Percentiles rank a stretch among this genome's conserved stretches.
Conservation (phyloP, 2,888 invertebrate species). For the Amitus sp. region DNA sequence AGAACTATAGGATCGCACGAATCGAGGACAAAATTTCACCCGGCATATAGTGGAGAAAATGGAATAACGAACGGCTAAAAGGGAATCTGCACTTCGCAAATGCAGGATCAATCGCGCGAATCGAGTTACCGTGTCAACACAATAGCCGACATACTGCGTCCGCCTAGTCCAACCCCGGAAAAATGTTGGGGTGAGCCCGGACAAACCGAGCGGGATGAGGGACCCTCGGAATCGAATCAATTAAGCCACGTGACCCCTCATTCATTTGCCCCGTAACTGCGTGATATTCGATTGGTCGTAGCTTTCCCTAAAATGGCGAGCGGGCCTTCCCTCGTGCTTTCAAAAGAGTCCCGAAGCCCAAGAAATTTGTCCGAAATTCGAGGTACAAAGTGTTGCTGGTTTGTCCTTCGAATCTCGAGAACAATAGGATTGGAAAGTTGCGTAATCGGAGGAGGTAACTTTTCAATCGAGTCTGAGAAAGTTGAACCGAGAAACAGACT, state of each 20-base stretch:
- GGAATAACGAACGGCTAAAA: too few relatives aligned
- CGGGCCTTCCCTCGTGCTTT: constrained; percentile 13
- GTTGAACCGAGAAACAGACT: neutral
- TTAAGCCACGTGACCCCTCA: constrained; percentile 59
- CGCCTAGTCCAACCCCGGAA: too few relatives aligned
- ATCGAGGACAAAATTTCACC: too few relatives aligned
- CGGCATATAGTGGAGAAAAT: too few relatives aligned
- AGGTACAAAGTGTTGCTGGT: too few relatives aligned
- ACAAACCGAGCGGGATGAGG: constrained; percentile 51
- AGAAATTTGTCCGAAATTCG: too few relatives aligned
- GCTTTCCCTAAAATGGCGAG: constrained; percentile 58
- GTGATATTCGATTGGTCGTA: constrained; percentile 44
- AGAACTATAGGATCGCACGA: too few relatives aligned
- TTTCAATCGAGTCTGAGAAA: neutral
- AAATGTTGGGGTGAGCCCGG: constrained; percentile 23
- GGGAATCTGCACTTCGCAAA: too few relatives aligned
- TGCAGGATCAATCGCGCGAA: constrained; percentile 37
- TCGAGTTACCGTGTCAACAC: constrained; percentile 41
- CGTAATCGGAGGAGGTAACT: neutral
- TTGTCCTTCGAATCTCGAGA: too few relatives aligned
- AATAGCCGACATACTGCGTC: too few relatives aligned
- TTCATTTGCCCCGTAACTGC: constrained; percentile 39
- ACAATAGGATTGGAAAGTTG: constrained; percentile 53
- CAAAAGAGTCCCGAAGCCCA: too few relatives aligned
- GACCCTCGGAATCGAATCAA: constrained; percentile 62